Evolutionary conservation across 1,140 invertebrate genomes (phyloP).

Genomic region (Cyclina sinensis): DNA sequence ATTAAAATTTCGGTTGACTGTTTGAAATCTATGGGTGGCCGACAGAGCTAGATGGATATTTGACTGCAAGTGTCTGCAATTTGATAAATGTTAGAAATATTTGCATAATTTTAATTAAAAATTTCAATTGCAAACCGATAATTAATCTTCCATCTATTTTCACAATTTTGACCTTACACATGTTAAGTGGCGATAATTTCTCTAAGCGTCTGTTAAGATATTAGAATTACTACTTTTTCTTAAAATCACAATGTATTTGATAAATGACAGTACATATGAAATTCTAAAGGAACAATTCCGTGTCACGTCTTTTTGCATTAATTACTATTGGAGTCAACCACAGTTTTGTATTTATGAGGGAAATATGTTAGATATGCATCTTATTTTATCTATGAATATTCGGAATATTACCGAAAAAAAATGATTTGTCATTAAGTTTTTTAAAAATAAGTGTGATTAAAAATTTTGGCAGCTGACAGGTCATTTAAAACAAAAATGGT

Average conservation of each 20-base stretch:
- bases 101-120: slow-evolving; percentile 62
- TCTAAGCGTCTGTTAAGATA: slow-evolving; percentile 12
- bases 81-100: slow-evolving; percentile 48
- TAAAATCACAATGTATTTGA: background rate
- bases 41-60: background rate
- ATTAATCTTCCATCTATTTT: slow-evolving; percentile 11
- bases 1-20: slow-evolving; percentile 24
- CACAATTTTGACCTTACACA: slow-evolving; percentile 20
- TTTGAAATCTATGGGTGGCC: slow-evolving; percentile 52
- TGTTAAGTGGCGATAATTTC: background rate
- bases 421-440: background rate
- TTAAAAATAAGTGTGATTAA: background rate
- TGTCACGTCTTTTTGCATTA: background rate
- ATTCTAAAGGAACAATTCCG: background rate
- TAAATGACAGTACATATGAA: background rate
- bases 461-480: background rate
- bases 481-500: background rate
- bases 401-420: background rate
- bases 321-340: background rate
- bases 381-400: background rate
- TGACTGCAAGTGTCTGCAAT: slow-evolving; percentile 14
- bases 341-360: background rate
- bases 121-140: slow-evolving; percentile 55
- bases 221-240: slow-evolving; percentile 17
- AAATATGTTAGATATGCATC: background rate